A percentile compares a stretch with the other conserved stretches of the same genome.
Evolutionary conservation across 2,888 invertebrate species (phyloP).

Genomic region (Sphecodes monilicornis): DNA sequence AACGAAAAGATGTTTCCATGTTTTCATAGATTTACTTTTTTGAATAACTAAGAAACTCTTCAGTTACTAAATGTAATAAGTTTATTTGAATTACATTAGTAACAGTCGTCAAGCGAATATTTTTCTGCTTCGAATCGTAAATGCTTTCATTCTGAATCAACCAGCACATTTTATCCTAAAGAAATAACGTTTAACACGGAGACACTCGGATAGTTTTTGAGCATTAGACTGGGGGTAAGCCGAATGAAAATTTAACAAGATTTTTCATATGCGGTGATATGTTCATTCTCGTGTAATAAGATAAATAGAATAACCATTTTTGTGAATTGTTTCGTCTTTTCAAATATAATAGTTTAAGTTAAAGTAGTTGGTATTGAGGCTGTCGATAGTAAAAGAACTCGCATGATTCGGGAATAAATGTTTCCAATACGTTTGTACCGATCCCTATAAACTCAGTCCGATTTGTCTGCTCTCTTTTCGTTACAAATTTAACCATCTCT

Average conservation of each 20-base stretch:
- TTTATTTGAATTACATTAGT: neutral
- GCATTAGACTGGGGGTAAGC: neutral
- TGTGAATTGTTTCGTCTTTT: neutral
- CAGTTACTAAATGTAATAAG: neutral
- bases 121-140: neutral
- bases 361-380: neutral
- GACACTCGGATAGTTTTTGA: neutral
- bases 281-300: neutral
- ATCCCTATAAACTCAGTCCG: slow-evolving; percentile 31
- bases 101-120: neutral
- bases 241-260: too few species aligned
- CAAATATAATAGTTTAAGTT: too few species aligned
- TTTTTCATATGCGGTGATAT: neutral
- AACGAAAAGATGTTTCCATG: neutral
- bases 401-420: neutral
- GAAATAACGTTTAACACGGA: neutral
- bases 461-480: neutral
- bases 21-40: neutral
- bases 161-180: neutral
- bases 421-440: slow-evolving; percentile 13
- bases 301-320: neutral
- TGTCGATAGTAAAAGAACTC: neutral
- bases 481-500: slow-evolving; percentile 25
- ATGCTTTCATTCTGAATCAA: too few species aligned
- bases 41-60: neutral